Conservation (phyloP, 1,140 invertebrate genomes). For the Drosophila bocki region DNA sequence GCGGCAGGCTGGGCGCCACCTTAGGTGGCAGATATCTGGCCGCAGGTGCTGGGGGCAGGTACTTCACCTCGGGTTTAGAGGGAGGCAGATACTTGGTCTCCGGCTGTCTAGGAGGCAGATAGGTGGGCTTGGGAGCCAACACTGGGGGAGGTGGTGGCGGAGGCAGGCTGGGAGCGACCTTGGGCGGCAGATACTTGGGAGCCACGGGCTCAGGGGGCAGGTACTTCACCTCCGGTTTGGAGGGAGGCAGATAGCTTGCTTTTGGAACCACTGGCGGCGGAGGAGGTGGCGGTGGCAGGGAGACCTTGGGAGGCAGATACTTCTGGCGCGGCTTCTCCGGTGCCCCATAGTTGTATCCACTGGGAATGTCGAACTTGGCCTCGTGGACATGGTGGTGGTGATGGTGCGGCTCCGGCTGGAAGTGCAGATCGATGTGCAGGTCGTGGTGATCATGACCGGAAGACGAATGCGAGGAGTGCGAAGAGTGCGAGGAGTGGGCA, state of each 20-base stretch:
- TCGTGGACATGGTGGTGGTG: conserved; percentile 45
- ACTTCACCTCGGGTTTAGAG: conserved; percentile 39
- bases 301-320: conserved; percentile 53
- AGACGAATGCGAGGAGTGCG: conserved; percentile 17
- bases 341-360: conserved; percentile 63
- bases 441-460: conserved; percentile 27
- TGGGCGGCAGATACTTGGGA: conserved; percentile 39
- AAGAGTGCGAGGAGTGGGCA: conserved; percentile 13
- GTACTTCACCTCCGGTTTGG: conserved; percentile 46
- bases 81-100: conserved; percentile 47
- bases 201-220: conserved; percentile 31
- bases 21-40: conserved; percentile 60
- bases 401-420: conserved; percentile 39
- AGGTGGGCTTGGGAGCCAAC: conserved; percentile 32
- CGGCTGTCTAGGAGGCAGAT: conserved; percentile 39
- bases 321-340: conserved; percentile 55
- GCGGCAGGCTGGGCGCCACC: conserved; percentile 59
- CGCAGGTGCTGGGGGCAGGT: conserved; percentile 39
- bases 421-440: conserved; percentile 57
- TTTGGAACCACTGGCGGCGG: conserved; percentile 26
- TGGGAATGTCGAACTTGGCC: conserved; percentile 27
- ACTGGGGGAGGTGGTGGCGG: conserved; percentile 57
- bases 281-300: conserved; percentile 38
- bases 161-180: conserved; percentile 59
- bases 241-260: conserved; percentile 40